Evolutionary conservation across 2,113 vertebrate species (phyloP), one percentile per base, ranked within the genome.

Genomic region (Gnathonemus echidnorhynchus): DNA sequence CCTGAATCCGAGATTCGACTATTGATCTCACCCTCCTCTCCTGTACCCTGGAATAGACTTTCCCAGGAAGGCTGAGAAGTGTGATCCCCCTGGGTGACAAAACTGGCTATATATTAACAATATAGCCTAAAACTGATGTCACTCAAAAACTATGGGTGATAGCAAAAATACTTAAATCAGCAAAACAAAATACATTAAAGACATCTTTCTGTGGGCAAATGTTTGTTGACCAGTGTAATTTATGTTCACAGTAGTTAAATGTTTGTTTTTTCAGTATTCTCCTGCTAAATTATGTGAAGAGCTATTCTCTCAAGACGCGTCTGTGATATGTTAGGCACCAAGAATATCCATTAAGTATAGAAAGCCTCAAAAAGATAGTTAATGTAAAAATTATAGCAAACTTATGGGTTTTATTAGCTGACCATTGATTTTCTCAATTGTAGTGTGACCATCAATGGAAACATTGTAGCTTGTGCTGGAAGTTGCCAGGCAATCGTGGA

Each of bases 401-500:
- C 24, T 45, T n/a, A 13, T 19, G 21, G n/a, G 35, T 42, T 45
- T 66, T 10, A 45, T 24, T 39, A 6, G 3, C 53, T 88, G 35
- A 62, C 87, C 19, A 24, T 62, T 86, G 27, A 86, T 90, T 1
- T 13, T 92, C 17, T 80, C 35, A 7, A 35, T 90, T 80, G 45
- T 88, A 95, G 94, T 52, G 93, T 95, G 91, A 93, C 91, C 83
- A 92, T 95, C 91, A 94, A 95, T 39, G 94, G 95, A 19, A 90
- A 94, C 77, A 83, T 58, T 6, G 94, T 95, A 58, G 93, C 93
- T 17, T 95, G 94, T 87, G 11, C 89, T 77, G 91, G 92, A 27
- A 93, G 94, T 4, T 95, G 94, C 90, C 94, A 95, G 90, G 93
- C 94, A 90, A 94, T 95, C 90, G 89, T 94, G 53, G 95, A 95